Evolutionary conservation across 2,113 vertebrate genomes (phyloP).

Genomic region (Caranx ignobilis): DNA sequence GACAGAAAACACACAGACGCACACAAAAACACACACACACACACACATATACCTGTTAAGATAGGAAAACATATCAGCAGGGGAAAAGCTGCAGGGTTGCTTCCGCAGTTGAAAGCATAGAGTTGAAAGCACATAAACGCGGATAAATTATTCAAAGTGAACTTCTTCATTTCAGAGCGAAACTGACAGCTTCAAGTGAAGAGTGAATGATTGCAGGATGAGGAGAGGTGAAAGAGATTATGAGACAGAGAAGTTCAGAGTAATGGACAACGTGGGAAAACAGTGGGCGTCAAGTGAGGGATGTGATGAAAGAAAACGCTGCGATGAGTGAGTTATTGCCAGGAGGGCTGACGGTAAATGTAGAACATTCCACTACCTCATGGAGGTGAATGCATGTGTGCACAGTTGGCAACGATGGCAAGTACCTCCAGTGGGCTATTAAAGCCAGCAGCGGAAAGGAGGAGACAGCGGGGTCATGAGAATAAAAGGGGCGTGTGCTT

Average conservation of each 20-base stretch:
- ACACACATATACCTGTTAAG: slow-evolving; percentile 70
- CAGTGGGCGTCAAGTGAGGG: slow-evolving; percentile 18
- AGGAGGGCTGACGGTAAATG: slow-evolving; percentile 68
- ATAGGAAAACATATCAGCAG: slow-evolving; percentile 49
- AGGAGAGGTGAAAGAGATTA: slow-evolving; percentile 29
- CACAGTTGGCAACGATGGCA: slow-evolving; percentile 61
- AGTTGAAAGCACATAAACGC: slow-evolving; percentile 31
- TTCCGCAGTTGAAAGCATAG: slow-evolving; percentile 48
- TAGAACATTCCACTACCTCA: slow-evolving; percentile 72
- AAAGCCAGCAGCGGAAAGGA: slow-evolving; percentile 52
- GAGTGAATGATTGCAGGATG: slow-evolving; percentile 33
- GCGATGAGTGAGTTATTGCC: slow-evolving; percentile 69
- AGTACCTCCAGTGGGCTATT: slow-evolving; percentile 64
- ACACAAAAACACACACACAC: slow-evolving; percentile 55
- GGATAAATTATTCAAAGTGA: slow-evolving; percentile 28
- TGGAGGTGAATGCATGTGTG: slow-evolving; percentile 49
- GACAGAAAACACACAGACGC: slow-evolving; percentile 18
- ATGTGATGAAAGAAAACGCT: slow-evolving; percentile 59
- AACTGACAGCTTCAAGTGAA: slow-evolving; percentile 18
- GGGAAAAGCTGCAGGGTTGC: slow-evolving; percentile 48
- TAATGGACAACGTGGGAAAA: slow-evolving; percentile 45
- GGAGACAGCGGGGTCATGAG: slow-evolving; percentile 55
- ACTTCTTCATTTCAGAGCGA: slow-evolving; percentile 6
- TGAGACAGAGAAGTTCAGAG: slow-evolving; percentile 37
- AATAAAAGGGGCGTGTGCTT: slow-evolving; percentile 48